Percentiles rank a stretch among this genome's conserved stretches.
Conservation (phyloP, 2,113 vertebrate species). For the Tympanuchus pallidicinctus region DNA sequence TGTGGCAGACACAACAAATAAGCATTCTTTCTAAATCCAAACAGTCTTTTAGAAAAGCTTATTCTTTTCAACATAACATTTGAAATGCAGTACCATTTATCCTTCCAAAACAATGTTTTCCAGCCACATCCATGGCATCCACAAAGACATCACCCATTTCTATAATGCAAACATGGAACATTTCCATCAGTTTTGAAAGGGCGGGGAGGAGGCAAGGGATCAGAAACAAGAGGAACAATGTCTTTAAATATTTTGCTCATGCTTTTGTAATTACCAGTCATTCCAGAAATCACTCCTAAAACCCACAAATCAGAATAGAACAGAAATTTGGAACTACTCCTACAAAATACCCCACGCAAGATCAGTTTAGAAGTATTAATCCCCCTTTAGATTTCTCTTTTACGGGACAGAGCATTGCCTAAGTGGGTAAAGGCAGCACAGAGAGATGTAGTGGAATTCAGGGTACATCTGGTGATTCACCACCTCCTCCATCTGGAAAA, state of each 20-base stretch:
- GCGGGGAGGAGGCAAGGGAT: not conserved
- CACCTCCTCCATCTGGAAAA: not conserved
- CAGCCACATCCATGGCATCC: not conserved
- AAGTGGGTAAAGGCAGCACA: not conserved
- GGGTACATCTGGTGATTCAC: not conserved
- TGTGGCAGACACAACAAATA: not conserved
- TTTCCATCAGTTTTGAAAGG: not conserved
- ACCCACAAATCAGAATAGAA: not conserved
- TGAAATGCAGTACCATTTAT: not conserved
- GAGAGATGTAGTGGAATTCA: not conserved
- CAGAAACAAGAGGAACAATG: not conserved
- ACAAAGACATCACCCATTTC: not conserved
- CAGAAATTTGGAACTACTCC: not conserved
- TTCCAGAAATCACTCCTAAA: not conserved
- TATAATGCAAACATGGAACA: not conserved
- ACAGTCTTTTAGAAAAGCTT: not conserved
- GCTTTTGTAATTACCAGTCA: not conserved
- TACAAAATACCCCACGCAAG: not conserved
- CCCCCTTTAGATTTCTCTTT: not conserved
- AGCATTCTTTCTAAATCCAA: not conserved
- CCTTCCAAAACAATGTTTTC: slow-evolving; percentile 12
- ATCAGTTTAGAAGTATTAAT: not conserved
- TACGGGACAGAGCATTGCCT: not conserved
- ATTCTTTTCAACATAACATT: not conserved
- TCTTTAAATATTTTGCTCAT: not conserved